phyloP scores from a whole-genome alignment of 2,888 invertebrate species.

The Athripsodes cinereus region DNA sequence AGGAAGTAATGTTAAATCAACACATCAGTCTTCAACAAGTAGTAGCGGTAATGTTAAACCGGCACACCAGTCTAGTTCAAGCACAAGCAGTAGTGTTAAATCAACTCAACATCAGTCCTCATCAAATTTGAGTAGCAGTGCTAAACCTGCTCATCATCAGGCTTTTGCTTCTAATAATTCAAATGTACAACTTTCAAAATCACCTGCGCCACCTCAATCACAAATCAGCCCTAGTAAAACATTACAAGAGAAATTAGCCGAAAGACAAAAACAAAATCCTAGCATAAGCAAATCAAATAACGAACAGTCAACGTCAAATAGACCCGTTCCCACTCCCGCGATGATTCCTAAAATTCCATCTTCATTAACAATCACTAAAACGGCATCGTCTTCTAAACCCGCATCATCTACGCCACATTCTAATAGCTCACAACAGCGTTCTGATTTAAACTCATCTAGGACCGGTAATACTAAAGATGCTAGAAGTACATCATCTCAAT shows the following conservation, averaged over 20 bases:
- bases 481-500: constrained; percentile 7
- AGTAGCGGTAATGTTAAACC: no score
- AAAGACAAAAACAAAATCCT: constrained; percentile 50
- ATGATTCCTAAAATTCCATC: constrained; percentile 45
- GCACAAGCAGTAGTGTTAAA: constrained; percentile 9
- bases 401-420: not conserved
- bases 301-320: constrained; percentile 23
- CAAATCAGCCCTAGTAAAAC: constrained; percentile 57
- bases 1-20: not conserved
- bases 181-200: constrained; percentile 39
- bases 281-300: constrained; percentile 30
- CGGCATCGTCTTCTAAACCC: constrained; percentile 29
- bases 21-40: not conserved
- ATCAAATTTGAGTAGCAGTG: not conserved
- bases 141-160: constrained; percentile 32
- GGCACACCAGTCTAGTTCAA: not conserved
- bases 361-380: constrained; percentile 49
- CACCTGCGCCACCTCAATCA: constrained; percentile 39
- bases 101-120: constrained; percentile 10
- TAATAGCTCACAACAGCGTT: constrained; percentile 35
- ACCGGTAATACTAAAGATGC: not conserved
- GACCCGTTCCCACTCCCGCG: constrained; percentile 40
- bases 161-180: constrained; percentile 35
- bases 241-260: constrained; percentile 62
- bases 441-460: constrained; percentile 25